These are phyloP conservation scores for Andricus grossulariae DNA, from an alignment of 1,140 invertebrate genomes.

Conservation along the genomic window DNA sequence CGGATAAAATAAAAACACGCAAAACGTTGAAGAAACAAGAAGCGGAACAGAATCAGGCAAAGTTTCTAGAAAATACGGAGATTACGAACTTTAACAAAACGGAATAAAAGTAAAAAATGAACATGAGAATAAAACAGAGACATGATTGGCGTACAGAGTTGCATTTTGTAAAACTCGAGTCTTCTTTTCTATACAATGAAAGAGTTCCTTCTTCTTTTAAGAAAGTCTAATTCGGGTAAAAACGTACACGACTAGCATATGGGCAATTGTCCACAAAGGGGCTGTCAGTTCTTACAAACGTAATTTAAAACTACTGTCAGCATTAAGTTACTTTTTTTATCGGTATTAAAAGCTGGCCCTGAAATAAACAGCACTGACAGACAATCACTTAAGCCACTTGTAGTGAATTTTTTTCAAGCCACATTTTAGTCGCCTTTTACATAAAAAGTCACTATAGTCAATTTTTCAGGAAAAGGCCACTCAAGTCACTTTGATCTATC, in stretches of 20 bases:
- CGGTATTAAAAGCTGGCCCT: too few species aligned
- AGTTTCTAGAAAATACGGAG: slow-evolving; percentile 15
- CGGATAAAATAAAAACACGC: slow-evolving; percentile 14
- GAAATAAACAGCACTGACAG: too few species aligned
- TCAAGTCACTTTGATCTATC: too few species aligned
- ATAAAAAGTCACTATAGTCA: too few species aligned
- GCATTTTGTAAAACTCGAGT: slow-evolving; percentile 1
- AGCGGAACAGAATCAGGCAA: slow-evolving; percentile 23
- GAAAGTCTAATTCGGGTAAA: background rate
- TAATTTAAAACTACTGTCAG: too few species aligned
- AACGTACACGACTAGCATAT: background rate
- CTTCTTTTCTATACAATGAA: background rate
- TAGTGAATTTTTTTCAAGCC: too few species aligned
- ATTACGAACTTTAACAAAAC: slow-evolving; percentile 21
- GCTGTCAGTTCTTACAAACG: too few species aligned
- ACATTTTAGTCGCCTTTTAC: too few species aligned
- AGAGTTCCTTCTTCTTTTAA: background rate
- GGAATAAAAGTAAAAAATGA: slow-evolving; percentile 12
- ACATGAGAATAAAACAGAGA: slow-evolving; percentile 15
- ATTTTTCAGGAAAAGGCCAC: too few species aligned
- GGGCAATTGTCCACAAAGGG: background rate
- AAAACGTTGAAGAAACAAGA: slow-evolving; percentile 28
- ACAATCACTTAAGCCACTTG: too few species aligned
- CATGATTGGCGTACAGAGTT: slow-evolving; percentile 28
- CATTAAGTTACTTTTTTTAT: too few species aligned